Percentiles rank a stretch among this genome's conserved stretches.
These are phyloP conservation scores for Mystacornis crossleyi DNA, from an alignment of 2,113 vertebrate species.

Conservation along the genomic window DNA sequence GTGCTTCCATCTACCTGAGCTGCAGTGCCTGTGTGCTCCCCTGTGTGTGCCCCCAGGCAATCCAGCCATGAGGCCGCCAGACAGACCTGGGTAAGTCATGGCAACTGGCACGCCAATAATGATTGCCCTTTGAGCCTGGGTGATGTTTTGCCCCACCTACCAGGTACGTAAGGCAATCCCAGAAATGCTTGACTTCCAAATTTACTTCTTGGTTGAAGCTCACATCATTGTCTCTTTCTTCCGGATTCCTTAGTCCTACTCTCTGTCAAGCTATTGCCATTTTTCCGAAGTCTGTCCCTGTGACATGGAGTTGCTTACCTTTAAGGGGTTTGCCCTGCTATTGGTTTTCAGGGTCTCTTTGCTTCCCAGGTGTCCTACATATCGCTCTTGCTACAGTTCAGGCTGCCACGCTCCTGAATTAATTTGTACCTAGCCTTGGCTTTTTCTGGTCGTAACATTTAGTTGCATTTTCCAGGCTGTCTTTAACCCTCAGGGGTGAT, in stretches of 20 bases:
- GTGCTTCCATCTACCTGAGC: not conserved
- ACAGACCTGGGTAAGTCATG: not conserved
- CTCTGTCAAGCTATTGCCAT: not conserved
- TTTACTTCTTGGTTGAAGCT: not conserved
- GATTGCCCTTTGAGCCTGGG: not conserved
- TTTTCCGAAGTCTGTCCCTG: not conserved
- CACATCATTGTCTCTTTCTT: not conserved
- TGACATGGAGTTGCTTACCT: not conserved
- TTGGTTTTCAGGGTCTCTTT: not conserved
- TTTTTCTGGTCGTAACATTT: not conserved
- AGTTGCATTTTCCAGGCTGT: not conserved
- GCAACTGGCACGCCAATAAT: not conserved
- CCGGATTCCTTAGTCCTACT: not conserved
- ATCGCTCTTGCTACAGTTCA: not conserved
- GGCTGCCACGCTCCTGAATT: not conserved
- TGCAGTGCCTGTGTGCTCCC: not conserved
- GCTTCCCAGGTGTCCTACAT: not conserved
- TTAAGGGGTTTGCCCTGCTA: not conserved
- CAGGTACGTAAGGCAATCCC: not conserved
- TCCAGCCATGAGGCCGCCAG: accelerated
- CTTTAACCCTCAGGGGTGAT: not conserved
- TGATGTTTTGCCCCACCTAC: not conserved
- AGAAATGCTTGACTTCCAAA: not conserved
- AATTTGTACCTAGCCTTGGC: not conserved
- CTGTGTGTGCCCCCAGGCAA: not conserved